Conservation (phyloP, 1,140 invertebrate genomes). For the Caligus rogercresseyi region DNA sequence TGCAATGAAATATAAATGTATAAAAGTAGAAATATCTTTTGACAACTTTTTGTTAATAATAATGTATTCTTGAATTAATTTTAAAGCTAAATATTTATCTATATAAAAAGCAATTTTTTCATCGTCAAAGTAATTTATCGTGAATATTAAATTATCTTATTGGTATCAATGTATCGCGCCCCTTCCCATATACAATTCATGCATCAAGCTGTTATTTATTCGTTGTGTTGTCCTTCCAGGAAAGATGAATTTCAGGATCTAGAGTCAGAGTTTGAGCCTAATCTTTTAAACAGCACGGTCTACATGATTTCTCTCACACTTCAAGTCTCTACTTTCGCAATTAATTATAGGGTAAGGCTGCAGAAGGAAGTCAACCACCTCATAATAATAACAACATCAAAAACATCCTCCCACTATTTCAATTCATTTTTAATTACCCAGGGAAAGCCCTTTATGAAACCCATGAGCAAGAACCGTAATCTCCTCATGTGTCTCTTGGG, state of each 20-base stretch:
- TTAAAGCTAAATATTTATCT: too few species aligned
- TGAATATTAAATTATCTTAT: too few species aligned
- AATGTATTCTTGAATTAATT: too few species aligned
- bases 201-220: neutral
- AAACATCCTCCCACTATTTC: constrained; percentile 16
- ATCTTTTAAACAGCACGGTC: constrained; percentile 88
- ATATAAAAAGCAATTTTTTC: too few species aligned
- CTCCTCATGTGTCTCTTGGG: constrained; percentile 70
- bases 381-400: too few species aligned
- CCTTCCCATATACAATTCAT: neutral
- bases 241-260: constrained; percentile 38
- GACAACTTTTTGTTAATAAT: too few species aligned
- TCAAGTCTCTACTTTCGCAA: constrained; percentile 93
- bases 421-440: constrained; percentile 31
- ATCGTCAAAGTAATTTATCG: too few species aligned
- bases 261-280: constrained; percentile 73
- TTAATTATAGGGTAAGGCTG: constrained; percentile 79
- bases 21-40: too few species aligned
- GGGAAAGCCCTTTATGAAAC: constrained; percentile 98
- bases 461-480: constrained; percentile 71
- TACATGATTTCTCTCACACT: constrained; percentile 94
- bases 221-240: neutral
- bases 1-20: too few species aligned
- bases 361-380: too few species aligned
- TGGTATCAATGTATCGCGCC: too few species aligned